Evolutionary conservation across 2,888 invertebrate genomes (phyloP).

Genomic region (Erebia epiphron): DNA sequence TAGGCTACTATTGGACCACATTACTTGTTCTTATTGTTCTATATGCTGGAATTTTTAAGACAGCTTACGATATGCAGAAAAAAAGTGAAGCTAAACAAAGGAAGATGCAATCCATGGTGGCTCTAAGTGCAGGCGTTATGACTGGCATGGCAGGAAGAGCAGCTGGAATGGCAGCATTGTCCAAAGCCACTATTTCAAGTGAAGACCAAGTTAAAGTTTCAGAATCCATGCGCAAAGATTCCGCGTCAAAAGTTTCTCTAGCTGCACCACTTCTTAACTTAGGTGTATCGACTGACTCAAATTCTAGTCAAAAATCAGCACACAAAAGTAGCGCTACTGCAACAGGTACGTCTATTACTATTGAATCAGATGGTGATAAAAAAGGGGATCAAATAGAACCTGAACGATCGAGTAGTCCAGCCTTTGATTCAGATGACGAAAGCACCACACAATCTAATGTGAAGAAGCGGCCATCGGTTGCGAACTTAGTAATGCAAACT

Average conservation of each 20-base stretch:
- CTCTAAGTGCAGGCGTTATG: slow-evolving; percentile 94
- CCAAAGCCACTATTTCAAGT: slow-evolving; percentile 88
- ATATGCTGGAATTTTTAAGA: slow-evolving; percentile 98
- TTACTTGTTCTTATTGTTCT: slow-evolving; percentile 96
- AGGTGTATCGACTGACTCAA: slow-evolving; percentile 81
- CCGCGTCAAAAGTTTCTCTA: slow-evolving; percentile 67
- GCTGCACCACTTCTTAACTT: slow-evolving; percentile 69
- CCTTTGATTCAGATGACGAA: slow-evolving; percentile 97
- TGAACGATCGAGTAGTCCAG: slow-evolving; percentile 94
- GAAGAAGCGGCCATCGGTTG: slow-evolving; percentile 86
- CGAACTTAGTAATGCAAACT: slow-evolving; percentile 87
- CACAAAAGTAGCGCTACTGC: slow-evolving; percentile 83
- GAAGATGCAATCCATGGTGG: slow-evolving; percentile 97
- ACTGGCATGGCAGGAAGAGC: slow-evolving; percentile 94
- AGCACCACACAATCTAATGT: slow-evolving; percentile 84
- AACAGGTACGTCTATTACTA: slow-evolving; percentile 83
- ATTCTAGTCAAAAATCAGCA: slow-evolving; percentile 84
- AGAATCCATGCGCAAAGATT: slow-evolving; percentile 67
- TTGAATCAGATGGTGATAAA: slow-evolving; percentile 73
- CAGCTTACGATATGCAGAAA: slow-evolving; percentile 98
- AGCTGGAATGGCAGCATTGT: slow-evolving; percentile 92
- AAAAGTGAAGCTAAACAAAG: slow-evolving; percentile 98
- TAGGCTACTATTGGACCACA: slow-evolving; percentile 99
- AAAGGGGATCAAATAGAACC: slow-evolving; percentile 82
- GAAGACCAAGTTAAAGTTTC: slow-evolving; percentile 87